Evolutionary conservation across 2,888 invertebrate species (phyloP).

Genomic region (Automeris io): DNA sequence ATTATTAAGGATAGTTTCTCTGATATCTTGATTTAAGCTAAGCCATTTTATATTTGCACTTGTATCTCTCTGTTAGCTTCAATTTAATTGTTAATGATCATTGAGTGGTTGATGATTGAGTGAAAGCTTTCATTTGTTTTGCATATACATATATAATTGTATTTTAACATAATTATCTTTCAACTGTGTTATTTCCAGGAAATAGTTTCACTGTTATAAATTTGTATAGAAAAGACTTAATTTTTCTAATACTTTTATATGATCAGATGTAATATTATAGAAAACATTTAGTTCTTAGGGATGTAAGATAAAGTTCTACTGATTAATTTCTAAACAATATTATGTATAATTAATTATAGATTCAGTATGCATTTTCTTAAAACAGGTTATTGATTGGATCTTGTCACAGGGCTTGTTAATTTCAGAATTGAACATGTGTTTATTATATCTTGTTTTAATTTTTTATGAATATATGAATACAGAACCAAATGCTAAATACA

Average conservation of each 20-base stretch:
- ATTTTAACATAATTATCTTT: constrained; percentile 32
- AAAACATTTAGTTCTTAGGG: constrained; percentile 67
- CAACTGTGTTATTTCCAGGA: constrained; percentile 32
- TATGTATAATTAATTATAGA: constrained; percentile 29
- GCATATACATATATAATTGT: constrained; percentile 33
- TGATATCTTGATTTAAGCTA: constrained; percentile 45
- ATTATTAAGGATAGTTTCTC: constrained; percentile 63
- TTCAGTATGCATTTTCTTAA: constrained; percentile 30
- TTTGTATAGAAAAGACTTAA: constrained; percentile 35
- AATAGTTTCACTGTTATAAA: constrained; percentile 36
- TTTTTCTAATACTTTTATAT: constrained; percentile 47
- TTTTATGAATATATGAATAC: constrained; percentile 56
- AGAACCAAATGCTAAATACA: constrained; percentile 72
- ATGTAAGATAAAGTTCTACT: constrained; percentile 70
- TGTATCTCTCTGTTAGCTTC: constrained; percentile 30
- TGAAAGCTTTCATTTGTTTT: constrained; percentile 25
- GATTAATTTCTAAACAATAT: constrained; percentile 31
- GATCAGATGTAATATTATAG: constrained; percentile 70
- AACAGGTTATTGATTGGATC: constrained; percentile 13
- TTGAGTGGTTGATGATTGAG: too few species aligned
- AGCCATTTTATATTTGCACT: constrained; percentile 39
- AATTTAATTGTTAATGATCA: background rate
- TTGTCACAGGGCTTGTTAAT: constrained; percentile 19
- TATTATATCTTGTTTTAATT: too few species aligned
- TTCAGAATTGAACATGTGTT: constrained; percentile 20